Evolutionary conservation across 2,888 invertebrate genomes (phyloP).

Genomic region (Phaonia tiefii): DNA sequence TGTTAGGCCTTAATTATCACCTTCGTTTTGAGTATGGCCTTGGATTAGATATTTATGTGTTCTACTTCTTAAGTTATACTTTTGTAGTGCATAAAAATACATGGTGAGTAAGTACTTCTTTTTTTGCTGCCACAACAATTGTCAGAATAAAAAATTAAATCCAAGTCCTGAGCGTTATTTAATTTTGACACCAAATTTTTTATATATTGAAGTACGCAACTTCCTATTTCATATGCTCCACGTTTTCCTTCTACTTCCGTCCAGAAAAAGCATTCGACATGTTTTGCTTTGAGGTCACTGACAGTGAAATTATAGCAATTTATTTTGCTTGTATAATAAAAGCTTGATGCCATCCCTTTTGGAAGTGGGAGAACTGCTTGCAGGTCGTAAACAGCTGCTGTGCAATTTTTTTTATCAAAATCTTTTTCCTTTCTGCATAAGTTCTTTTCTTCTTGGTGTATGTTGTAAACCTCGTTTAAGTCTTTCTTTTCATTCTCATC

Average conservation of each 20-base stretch:
- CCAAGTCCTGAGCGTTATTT: too few relatives aligned
- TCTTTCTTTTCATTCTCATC: too few relatives aligned
- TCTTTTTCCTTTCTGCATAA: conserved; percentile 53
- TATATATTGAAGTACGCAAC: conserved; percentile 64
- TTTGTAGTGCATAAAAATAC: conserved; percentile 50
- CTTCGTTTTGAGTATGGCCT: conserved; percentile 75
- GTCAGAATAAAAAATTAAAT: too few relatives aligned
- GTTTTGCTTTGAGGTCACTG: too few relatives aligned
- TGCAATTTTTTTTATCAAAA: conserved; percentile 53
- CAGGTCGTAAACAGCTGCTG: too few relatives aligned
- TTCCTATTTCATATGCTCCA: conserved; percentile 69
- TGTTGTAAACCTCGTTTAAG: conserved; percentile 41
- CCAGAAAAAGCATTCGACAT: too few relatives aligned
- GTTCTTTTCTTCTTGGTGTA: too few relatives aligned
- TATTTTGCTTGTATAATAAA: too few relatives aligned
- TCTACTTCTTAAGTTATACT: conserved; percentile 67
- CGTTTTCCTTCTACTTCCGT: too few relatives aligned
- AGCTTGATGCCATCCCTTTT: too few relatives aligned
- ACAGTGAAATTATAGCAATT: too few relatives aligned
- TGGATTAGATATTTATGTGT: conserved; percentile 74
- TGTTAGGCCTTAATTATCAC: too few relatives aligned
- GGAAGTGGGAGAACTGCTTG: conserved; percentile 52
- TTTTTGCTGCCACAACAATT: conserved; percentile 71
- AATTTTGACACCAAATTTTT: conserved; percentile 53
- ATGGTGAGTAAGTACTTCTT: conserved; percentile 47